Evolutionary conservation across 2,113 vertebrate genomes (phyloP), one percentile per base, ranked within the genome.

Genomic region (Uria aalge): DNA sequence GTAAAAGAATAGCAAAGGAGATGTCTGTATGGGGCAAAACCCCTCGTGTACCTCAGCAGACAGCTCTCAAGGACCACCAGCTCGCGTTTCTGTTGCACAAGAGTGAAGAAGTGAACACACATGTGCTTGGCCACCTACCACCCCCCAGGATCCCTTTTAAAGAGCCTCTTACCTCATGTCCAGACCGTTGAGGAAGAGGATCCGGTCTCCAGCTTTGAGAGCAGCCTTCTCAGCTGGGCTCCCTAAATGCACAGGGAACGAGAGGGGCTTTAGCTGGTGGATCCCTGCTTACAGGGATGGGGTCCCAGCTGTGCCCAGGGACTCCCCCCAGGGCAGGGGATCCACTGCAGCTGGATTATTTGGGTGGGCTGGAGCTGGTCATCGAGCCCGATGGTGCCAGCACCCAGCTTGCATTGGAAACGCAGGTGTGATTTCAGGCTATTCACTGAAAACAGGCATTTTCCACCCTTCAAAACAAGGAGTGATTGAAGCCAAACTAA

Each of bases 131-230:
- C 47, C 62, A n/a, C 67, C 60, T 29, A 40, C 12, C 69, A 38
- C 12, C n/a, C 48, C 26, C 5, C 0, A 1, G 34, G 24, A 3
- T 14, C 62, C 69, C 45, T 56, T 45, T 53, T 60, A 13, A 63
- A 3, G 34, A 76, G n/a, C 43, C 60, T 71, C 98, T 96, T 90
- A 99, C 99, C 99, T 99, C 99, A 99, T 99, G 96, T 99, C 99
- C 96, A 99, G 98, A 43, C 99, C 99, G 1, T 99, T 99, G 91
- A 99, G 99, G 97, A 99, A 99, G 38, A 99, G 98, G 93, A 99
- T 99, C 16, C 99, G 98, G 96, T 99, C 99, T 8, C 99, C 99
- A 29, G 99, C 95, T 95, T 99, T 99, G 95, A 99, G 99, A 45
- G 99, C 99, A 59, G 99, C 99, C 52, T 99, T 99, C 93, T 99